A percentile compares a stretch with the other conserved stretches of the same genome.
Evolutionary conservation across 2,888 invertebrate species (phyloP).

Genomic region (Tyria jacobaeae): DNA sequence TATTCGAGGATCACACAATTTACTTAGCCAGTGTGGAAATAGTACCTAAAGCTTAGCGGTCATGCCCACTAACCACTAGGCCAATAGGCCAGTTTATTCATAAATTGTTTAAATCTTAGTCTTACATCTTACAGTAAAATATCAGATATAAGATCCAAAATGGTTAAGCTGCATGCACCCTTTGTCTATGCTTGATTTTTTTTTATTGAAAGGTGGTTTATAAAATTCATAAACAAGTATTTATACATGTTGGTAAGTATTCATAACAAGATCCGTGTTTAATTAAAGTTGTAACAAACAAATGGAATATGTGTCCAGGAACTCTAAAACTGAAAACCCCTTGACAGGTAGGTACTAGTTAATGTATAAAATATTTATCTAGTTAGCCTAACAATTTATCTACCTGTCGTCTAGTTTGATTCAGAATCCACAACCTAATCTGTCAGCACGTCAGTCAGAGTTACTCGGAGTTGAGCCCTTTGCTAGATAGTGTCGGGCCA

Average conservation of each 20-base stretch:
- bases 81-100: too few relatives aligned
- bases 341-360: background rate
- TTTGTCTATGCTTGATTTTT: too few relatives aligned
- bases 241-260: background rate
- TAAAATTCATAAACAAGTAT: background rate
- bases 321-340: background rate
- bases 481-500: slow-evolving; percentile 13
- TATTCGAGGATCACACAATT: too few relatives aligned
- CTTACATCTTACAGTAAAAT: too few relatives aligned
- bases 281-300: background rate
- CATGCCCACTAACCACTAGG: too few relatives aligned
- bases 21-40: too few relatives aligned
- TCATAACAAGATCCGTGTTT: background rate
- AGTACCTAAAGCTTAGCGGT: too few relatives aligned
- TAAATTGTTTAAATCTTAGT: too few relatives aligned
- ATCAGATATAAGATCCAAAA: too few relatives aligned
- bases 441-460: slow-evolving; percentile 15
- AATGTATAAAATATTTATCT: slow-evolving; percentile 5
- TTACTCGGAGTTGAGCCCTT: slow-evolving; percentile 7
- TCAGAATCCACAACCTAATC: slow-evolving; percentile 19
- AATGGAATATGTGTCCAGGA: background rate
- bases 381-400: slow-evolving; percentile 12
- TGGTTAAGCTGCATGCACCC: too few relatives aligned
- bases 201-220: background rate
- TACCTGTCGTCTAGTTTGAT: slow-evolving; percentile 23